Conservation (phyloP, 1,140 invertebrate species). For the Drosophila biarmipes region DNA sequence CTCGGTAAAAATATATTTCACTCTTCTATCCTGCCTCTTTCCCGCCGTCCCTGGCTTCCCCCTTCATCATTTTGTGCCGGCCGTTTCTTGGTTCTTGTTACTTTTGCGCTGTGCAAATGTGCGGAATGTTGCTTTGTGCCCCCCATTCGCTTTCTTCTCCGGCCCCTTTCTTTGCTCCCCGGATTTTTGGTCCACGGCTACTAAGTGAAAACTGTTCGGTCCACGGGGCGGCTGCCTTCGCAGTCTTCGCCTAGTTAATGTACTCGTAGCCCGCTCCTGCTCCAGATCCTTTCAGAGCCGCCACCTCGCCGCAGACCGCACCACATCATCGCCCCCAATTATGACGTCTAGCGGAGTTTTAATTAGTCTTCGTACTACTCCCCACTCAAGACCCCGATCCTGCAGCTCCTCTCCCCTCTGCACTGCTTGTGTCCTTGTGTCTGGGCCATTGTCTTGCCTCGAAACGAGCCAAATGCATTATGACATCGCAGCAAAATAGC, state of each 20-base stretch:
- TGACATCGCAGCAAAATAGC: constrained; percentile 40
- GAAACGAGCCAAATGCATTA: constrained; percentile 54
- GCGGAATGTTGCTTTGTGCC: constrained; percentile 67
- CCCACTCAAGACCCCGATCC: constrained; percentile 12
- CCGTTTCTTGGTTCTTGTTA: constrained; percentile 35
- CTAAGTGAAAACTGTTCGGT: constrained; percentile 40
- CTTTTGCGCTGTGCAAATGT: constrained; percentile 66
- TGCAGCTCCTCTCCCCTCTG: constrained; percentile 11
- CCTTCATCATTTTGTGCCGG: constrained; percentile 21
- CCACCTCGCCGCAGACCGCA: constrained; percentile 7
- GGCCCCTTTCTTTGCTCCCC: constrained; percentile 21
- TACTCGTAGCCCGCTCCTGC: constrained; percentile 52
- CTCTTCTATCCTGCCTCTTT: constrained; percentile 29
- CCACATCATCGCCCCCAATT: constrained; percentile 26
- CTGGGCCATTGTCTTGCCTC: constrained; percentile 57
- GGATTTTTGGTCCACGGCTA: constrained; percentile 50
- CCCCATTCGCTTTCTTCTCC: constrained; percentile 40
- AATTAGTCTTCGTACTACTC: constrained; percentile 59
- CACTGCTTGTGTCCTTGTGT: constrained; percentile 45
- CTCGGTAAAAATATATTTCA: constrained; percentile 63
- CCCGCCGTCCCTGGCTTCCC: constrained; percentile 3
- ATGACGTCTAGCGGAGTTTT: constrained; percentile 68
- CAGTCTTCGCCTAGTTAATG: constrained; percentile 69
- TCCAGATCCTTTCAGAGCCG: constrained; percentile 32
- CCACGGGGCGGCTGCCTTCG: constrained; percentile 23